A percentile compares a stretch with the other conserved stretches of the same genome.
phyloP scores from a whole-genome alignment of 30 jellyfish, hydroid and myxozoan genomes.

The Nemopilema nomurai region DNA sequence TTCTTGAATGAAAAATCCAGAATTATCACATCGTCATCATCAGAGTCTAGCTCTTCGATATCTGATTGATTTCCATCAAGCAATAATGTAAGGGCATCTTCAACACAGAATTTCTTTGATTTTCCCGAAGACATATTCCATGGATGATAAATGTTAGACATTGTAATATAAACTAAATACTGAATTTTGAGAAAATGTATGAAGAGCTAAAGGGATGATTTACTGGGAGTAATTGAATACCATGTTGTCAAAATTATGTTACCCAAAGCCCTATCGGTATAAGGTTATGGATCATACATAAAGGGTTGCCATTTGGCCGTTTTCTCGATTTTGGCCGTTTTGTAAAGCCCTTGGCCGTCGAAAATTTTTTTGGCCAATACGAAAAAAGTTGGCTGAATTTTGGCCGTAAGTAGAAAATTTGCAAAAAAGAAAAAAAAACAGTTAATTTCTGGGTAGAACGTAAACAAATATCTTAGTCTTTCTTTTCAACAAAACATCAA shows the following conservation, averaged over 20 bases:
- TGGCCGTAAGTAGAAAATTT: background rate
- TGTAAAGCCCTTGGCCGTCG: slow-evolving; percentile 11
- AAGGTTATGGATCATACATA: too few relatives aligned
- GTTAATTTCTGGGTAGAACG: background rate
- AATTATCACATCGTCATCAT: background rate
- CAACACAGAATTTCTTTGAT: too few relatives aligned
- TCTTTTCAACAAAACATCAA: background rate
- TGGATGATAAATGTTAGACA: too few relatives aligned
- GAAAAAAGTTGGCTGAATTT: too few relatives aligned
- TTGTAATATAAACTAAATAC: too few relatives aligned
- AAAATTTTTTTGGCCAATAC: slow-evolving; percentile 5
- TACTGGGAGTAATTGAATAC: too few relatives aligned
- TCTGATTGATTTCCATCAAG: background rate
- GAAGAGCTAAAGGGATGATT: too few relatives aligned
- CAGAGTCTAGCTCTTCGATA: background rate
- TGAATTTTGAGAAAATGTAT: too few relatives aligned
- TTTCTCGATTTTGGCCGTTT: background rate
- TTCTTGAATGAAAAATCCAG: background rate
- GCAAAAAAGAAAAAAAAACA: background rate
- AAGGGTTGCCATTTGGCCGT: background rate
- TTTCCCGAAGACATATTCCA: too few relatives aligned
- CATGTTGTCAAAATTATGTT: too few relatives aligned
- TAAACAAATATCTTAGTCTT: background rate
- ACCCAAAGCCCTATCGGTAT: too few relatives aligned
- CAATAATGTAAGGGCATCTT: background rate